Conservation (phyloP, 2,797 vertebrate genomes). For the Synaphobranchus kaupii region DNA sequence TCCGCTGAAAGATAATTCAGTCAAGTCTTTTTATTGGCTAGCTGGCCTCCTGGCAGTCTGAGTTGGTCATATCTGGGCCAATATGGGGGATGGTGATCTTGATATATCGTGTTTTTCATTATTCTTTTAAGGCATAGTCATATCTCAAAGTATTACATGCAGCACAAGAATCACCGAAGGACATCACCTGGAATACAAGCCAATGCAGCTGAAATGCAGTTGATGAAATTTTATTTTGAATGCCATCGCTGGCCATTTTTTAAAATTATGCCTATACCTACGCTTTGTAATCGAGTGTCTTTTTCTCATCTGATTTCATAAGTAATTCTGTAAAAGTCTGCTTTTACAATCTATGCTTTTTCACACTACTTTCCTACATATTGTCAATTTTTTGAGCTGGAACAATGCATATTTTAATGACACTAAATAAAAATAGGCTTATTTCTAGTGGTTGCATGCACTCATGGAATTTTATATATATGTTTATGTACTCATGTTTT, state of each 20-base stretch:
- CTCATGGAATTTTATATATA: neutral
- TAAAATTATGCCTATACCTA: too few relatives aligned
- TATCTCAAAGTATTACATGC: neutral
- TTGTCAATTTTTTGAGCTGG: neutral
- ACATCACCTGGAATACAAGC: neutral
- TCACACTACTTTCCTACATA: neutral
- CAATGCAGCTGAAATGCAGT: neutral
- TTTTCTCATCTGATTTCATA: neutral
- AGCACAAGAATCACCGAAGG: neutral
- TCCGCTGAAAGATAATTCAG: conserved; percentile 49
- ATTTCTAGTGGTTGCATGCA: neutral
- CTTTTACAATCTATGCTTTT: neutral
- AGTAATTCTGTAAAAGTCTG: neutral
- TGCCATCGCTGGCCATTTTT: neutral
- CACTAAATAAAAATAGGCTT: neutral
- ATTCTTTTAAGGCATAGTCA: neutral
- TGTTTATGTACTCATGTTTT: neutral
- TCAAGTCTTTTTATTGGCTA: conserved; percentile 32
- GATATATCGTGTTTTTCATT: conserved; percentile 2
- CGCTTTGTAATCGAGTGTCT: neutral
- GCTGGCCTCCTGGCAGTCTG: conserved; percentile 8
- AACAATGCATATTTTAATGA: neutral
- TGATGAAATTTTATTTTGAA: neutral
- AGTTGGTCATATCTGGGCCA: neutral
- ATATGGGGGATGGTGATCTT: conserved; percentile 3